Evolutionary conservation across 2,797 vertebrate species (phyloP), one percentile per base, ranked within the genome.

Genomic region (Rhinogobio ventralis): DNA sequence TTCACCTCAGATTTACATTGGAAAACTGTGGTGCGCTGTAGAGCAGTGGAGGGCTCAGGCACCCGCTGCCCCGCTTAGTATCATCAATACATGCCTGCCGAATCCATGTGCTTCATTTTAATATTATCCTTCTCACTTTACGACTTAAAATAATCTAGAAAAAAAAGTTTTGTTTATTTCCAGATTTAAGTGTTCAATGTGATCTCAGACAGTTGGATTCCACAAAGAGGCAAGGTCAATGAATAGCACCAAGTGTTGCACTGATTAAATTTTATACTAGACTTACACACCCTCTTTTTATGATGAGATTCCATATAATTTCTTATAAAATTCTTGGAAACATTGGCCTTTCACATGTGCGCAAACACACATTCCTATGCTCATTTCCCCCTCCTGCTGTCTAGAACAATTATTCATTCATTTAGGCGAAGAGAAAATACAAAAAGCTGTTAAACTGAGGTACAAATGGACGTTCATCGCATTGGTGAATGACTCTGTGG

Each of bases 371-470:
- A 57, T 76, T 57, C 2, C 13, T 75, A 19, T 69, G 46, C 13
- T 13, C 19, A 60, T 57, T 81, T 39, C 36, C 36, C 36, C 36
- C 36, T 6, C 36, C 39, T 69, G 51, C 71, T 30, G 39, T 77
- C 79, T 62, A 55, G 15, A 25, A 36, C 79, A 81, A 30, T 62
- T 76, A 74, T 81, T 81, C 51, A 69, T 19, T 81, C 49, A 57
- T 62, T 42, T 28, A 62, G 72, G 42, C 5, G 1, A 55, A 20
- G 14, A 68, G 39, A 28, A n/a, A 25, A 77, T 60, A 69, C n/a
- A 49, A 39, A 68, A 67, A 28, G 28, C 20, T 17, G 49, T 76
- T 55, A 57, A 76, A 33, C 62, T 53, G 7, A 57, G 45, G 64
- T 25, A 45, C 62, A 45, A 15, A 53, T 75, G 57, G 45, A 75